phyloP scores from a whole-genome alignment of 2,113 vertebrate species.

The Chamaetylas fuelleborni region DNA sequence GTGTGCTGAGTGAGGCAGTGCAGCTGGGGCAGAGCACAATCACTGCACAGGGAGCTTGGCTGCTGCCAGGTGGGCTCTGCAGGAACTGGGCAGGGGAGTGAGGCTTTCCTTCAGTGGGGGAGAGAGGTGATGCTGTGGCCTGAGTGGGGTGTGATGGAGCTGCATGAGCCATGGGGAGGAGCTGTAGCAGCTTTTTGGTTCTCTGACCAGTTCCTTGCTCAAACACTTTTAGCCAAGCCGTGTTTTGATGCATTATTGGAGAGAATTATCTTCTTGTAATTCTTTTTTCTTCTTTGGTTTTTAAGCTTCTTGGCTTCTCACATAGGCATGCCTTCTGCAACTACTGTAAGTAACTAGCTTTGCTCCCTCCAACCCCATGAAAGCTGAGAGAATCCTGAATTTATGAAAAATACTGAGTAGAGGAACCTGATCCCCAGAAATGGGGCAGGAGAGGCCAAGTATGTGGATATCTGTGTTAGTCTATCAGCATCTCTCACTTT shows the following conservation, averaged over 20 bases:
- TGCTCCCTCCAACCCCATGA: neutral
- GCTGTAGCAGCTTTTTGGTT: neutral
- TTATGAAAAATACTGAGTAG: neutral
- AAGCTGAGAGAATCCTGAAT: neutral
- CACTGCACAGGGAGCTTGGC: accelerated
- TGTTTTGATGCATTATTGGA: neutral
- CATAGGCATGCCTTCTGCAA: neutral
- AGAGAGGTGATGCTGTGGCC: neutral
- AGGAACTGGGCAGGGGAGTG: neutral
- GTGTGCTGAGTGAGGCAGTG: neutral
- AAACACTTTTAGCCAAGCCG: neutral
- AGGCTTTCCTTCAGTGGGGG: neutral
- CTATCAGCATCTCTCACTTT: neutral
- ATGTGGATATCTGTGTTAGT: neutral
- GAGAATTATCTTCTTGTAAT: neutral
- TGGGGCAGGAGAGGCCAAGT: neutral
- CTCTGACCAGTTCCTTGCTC: neutral
- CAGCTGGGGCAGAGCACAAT: neutral
- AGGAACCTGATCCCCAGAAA: neutral
- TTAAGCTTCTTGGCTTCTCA: neutral
- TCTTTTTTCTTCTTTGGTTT: neutral
- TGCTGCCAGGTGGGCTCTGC: neutral
- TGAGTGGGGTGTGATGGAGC: neutral
- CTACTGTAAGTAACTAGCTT: neutral
- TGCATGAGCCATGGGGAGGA: accelerated